phyloP scores from a whole-genome alignment of 2,888 invertebrate genomes.

The Trichacis sp. region DNA sequence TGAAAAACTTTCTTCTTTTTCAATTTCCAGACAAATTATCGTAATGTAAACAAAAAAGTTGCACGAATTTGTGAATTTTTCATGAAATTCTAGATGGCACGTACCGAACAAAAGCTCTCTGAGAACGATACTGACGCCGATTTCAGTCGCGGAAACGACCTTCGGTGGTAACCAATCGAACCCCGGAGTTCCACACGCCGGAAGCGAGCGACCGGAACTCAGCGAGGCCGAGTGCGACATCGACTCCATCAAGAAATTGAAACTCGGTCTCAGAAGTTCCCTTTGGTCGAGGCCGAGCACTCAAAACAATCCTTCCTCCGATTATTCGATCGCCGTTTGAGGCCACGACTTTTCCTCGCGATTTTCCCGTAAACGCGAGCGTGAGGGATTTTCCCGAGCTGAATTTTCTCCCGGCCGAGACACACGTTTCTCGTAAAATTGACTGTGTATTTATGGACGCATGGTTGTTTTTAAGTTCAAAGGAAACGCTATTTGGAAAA shows the following conservation, averaged over 20 bases:
- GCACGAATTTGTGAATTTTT: no score
- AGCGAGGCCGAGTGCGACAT: conserved; percentile 81
- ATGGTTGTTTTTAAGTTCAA: no score
- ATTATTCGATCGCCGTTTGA: conserved; percentile 83
- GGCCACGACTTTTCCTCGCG: conserved; percentile 11
- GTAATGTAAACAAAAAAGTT: no score
- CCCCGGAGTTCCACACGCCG: conserved; percentile 54
- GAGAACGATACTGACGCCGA: conserved; percentile 76
- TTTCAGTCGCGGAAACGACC: conserved; percentile 73
- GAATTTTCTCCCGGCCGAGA: neutral
- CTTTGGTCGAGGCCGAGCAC: conserved; percentile 78
- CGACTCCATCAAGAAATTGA: conserved; percentile 80
- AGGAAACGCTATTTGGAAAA: no score
- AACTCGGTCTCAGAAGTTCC: conserved; percentile 78
- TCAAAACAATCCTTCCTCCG: conserved; percentile 75
- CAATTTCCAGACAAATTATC: no score
- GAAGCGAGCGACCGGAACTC: conserved; percentile 73
- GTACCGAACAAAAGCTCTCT: conserved; percentile 71
- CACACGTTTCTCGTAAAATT: no score
- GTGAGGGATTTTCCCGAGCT: neutral
- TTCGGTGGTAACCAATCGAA: conserved; percentile 66
- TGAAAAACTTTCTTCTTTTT: conserved; percentile 1
- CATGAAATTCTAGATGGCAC: conserved; percentile 69
- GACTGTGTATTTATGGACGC: no score
- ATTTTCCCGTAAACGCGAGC: neutral